Evolutionary conservation across 2,113 vertebrate species (phyloP), one percentile per base, ranked within the genome.

Genomic region (Dolichallabes microphthalmus): DNA sequence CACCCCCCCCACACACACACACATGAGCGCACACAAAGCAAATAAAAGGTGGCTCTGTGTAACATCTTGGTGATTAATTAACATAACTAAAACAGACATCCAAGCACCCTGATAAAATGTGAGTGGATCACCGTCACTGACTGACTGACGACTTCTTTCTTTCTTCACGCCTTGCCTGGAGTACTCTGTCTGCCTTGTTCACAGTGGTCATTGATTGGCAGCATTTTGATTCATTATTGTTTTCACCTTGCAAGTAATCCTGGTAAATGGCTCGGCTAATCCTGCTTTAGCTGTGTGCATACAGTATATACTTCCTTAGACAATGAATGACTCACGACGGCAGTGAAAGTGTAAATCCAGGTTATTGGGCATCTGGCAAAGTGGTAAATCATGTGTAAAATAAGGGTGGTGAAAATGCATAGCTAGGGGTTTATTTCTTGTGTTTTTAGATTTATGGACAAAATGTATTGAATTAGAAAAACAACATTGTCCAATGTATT

Each of bases 61-160:
- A 53, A 69, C 75, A n/a, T 35, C 85, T 32, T 50, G 13, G 27
- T 73, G 57, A 66, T 73, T 63, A 50, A 81, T 82, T 86, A 75
- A 35, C 79, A 86, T 86, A 58, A 85, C 84, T 53, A 32, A 52
- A 64, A 82, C 55, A 25, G 76, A 19, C 32, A 63, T 45, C 2
- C 3, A 9, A 11, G 63, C 57, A 35, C 25, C n/a, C 63, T 69
- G 83, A 69, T 45, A 60, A 81, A 74, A 74, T 35, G 32, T 60
- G 55, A 74, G 57, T 82, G 68, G 14, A 64, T 86, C 69, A 75
- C 55, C 27, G n/a, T 50, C 20, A 20, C 39, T 32, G 75, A n/a
- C 25, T n/a, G n/a, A n/a, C n/a, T n/a, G n/a, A n/a, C n/a, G n/a
- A n/a, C n/a, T n/a, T n/a, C 17, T 39, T 75, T 27, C 2, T 25